These are phyloP conservation scores for Planococcus citri DNA, from an alignment of 1,140 invertebrate species.

Conservation along the genomic window DNA sequence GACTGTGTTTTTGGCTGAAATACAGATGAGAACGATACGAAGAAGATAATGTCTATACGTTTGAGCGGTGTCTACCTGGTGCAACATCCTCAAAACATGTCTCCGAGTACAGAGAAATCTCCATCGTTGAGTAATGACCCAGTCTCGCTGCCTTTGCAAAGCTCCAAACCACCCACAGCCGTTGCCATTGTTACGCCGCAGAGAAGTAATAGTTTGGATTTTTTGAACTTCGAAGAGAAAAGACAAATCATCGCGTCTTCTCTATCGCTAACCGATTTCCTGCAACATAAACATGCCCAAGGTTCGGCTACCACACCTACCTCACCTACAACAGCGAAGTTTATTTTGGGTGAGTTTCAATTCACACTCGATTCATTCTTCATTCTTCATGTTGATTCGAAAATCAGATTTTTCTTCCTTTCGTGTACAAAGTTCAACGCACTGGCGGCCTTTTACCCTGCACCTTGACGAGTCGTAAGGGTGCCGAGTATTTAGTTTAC, in stretches of 20 bases:
- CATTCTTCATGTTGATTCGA: not conserved
- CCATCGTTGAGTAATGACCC: not conserved
- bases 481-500: not conserved
- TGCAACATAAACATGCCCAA: constrained; percentile 49
- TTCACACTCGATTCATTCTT: no score
- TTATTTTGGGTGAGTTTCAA: constrained; percentile 23
- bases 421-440: not conserved
- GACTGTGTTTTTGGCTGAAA: no score
- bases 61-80: constrained; percentile 3
- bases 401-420: not conserved
- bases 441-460: not conserved
- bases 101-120: constrained; percentile 1
- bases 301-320: constrained; percentile 30
- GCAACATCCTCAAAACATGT: not conserved
- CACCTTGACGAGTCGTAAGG: not conserved
- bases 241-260: constrained; percentile 75
- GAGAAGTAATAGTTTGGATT: constrained; percentile 70
- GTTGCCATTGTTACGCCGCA: constrained; percentile 5
- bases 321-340: constrained; percentile 29
- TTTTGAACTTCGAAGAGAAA: constrained; percentile 81
- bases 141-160: not conserved
- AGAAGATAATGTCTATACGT: not conserved
- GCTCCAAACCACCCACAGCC: not conserved
- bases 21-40: not conserved
- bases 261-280: constrained; percentile 68